phyloP scores from a whole-genome alignment of 2,113 vertebrate genomes.

The Lepus timidus region DNA sequence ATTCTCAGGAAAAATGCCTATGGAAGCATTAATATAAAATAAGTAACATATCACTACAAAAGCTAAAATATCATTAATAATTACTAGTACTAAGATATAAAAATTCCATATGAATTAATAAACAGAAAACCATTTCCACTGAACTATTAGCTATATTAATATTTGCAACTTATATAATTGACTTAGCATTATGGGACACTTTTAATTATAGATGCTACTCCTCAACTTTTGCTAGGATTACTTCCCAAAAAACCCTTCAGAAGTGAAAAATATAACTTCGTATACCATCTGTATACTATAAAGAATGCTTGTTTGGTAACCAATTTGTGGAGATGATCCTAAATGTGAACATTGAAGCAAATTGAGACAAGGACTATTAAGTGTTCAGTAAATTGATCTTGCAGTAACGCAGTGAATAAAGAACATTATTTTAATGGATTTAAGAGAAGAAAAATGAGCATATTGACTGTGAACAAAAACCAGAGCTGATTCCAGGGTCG shows the following conservation, averaged over 20 bases:
- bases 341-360: slow-evolving; percentile 8
- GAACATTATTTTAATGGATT: background rate
- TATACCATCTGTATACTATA: background rate
- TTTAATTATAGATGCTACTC: background rate
- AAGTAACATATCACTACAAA: background rate
- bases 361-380: background rate
- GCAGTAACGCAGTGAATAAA: background rate
- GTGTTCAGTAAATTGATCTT: background rate
- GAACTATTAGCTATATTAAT: background rate
- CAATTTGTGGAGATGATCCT: background rate
- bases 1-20: background rate
- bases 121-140: background rate
- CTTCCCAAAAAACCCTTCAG: background rate
- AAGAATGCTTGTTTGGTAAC: background rate
- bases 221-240: too few relatives aligned
- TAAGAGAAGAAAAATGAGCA: background rate
- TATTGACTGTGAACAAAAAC: background rate
- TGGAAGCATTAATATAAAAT: background rate
- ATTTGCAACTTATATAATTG: background rate
- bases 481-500: background rate
- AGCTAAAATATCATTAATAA: background rate
- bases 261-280: background rate
- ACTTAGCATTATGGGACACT: background rate
- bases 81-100: background rate
- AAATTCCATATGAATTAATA: slow-evolving; percentile 9